Evolutionary conservation across 2,888 invertebrate species (phyloP), one percentile per base, ranked within the genome.

Genomic region (Vesta saturnalis): DNA sequence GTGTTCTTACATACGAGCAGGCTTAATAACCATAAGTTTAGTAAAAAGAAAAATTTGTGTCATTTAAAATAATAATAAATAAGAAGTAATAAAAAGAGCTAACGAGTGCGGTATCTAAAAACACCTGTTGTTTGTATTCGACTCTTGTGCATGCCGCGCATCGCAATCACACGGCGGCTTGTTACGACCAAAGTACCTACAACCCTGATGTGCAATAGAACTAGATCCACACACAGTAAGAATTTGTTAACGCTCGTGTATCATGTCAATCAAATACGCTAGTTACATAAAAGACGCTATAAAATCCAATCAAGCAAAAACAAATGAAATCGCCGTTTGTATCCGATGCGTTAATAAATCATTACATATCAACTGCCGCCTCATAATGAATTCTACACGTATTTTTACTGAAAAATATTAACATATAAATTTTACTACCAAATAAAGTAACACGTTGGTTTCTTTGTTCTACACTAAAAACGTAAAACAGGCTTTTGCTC

Each of bases 31-130:
- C 16, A 56, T 22, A 35, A 56, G 14, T 23, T 23, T 18, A n/a
- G 35, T 10, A 23, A 35, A 15, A 35, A 21, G 54, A 75, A 74
- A 76, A 75, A 77, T 73, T 77, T 73, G 76, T 75, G 75, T 72
- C 75, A 77, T 73, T 75, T 75, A 73, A 76, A 77, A 77, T 77
- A 77, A 77, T 77, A 74, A 77, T 77, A 77, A 77, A 77, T 77
- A 77, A 77, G 72, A 60, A 49, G 54, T 49, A 66, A 67, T 66
- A 72, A 76, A 76, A 76, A 76, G 73, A 69, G 71, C 71, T 77
- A 77, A 77, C 77, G 76, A 77, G 74, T 73, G 76, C 74, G 71
- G 73, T 72, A 71, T 75, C 74, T 73, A 77, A 77, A 77, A 77
- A 77, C 77, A 77, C 77, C 77, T 77, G 77, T 77, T 77, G 77